phyloP scores from a whole-genome alignment of 1,140 invertebrate genomes.

The Hetaerina americana region DNA sequence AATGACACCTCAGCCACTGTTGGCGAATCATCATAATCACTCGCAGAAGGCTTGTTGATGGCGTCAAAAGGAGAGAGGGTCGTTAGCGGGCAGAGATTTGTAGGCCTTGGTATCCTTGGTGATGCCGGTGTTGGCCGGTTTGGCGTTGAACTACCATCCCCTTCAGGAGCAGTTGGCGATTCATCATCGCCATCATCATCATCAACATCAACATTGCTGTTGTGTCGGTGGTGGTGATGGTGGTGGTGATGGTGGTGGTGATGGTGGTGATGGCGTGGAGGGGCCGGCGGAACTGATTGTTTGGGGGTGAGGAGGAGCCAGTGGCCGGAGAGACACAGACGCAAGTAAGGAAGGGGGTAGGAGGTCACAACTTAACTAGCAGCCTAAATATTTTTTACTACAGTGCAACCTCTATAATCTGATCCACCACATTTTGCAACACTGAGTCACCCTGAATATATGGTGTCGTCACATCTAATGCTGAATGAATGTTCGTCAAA shows the following conservation, averaged over 20 bases:
- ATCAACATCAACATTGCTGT: slow-evolving; percentile 15
- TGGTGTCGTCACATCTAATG: too few relatives aligned
- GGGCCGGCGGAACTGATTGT: too few relatives aligned
- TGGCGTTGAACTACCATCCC: neutral
- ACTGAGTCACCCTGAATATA: too few relatives aligned
- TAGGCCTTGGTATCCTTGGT: neutral
- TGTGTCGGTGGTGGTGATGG: too few relatives aligned
- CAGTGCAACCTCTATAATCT: too few relatives aligned
- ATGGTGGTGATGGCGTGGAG: neutral
- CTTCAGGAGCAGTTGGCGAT: slow-evolving; percentile 1
- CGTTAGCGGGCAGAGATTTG: neutral
- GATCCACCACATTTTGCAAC: too few relatives aligned
- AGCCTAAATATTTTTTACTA: too few relatives aligned
- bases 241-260: neutral
- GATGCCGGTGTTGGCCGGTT: neutral
- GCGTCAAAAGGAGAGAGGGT: slow-evolving; percentile 8
- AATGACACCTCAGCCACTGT: slow-evolving; percentile 57
- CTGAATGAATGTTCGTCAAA: too few relatives aligned
- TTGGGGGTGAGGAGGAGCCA: too few relatives aligned
- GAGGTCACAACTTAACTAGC: too few relatives aligned
- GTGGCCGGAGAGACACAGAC: too few relatives aligned
- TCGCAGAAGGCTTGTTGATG: slow-evolving; percentile 27
- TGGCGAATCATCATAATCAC: slow-evolving; percentile 32
- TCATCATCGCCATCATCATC: slow-evolving; percentile 14
- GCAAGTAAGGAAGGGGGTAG: too few relatives aligned